Evolutionary conservation across 2,113 vertebrate genomes (phyloP).

Genomic region (Pholis gunnellus): DNA sequence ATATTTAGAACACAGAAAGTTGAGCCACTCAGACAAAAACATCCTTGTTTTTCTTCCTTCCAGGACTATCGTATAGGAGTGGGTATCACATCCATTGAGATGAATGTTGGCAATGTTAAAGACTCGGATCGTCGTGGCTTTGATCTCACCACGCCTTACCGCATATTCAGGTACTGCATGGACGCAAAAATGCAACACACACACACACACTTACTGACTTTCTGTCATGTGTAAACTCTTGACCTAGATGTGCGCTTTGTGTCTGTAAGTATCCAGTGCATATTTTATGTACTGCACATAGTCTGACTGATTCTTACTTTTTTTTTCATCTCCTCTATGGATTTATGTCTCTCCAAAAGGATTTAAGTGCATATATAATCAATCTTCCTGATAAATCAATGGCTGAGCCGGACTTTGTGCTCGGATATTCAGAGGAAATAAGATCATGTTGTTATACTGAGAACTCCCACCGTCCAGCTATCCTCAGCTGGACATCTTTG

Average conservation of each 20-base stretch:
- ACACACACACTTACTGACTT: neutral
- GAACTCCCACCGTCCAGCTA: constrained; percentile 38
- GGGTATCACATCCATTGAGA: constrained; percentile 94
- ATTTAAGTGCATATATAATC: neutral
- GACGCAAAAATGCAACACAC: neutral
- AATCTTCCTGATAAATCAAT: neutral
- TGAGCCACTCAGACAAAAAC: neutral
- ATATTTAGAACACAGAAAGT: neutral
- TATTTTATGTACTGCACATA: neutral
- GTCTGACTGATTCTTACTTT: neutral
- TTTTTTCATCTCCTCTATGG: neutral
- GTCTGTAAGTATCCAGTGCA: neutral
- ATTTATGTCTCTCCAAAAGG: neutral
- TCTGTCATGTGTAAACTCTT: neutral
- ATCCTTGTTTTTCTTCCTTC: neutral
- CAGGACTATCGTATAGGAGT: constrained; percentile 91
- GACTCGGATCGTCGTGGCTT: constrained; percentile 89
- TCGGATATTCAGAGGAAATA: constrained; percentile 27
- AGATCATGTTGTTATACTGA: constrained; percentile 44
- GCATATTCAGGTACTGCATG: constrained; percentile 89
- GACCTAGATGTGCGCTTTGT: neutral
- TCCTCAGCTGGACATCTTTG: constrained; percentile 52
- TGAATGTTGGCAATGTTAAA: constrained; percentile 95
- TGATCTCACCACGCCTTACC: constrained; percentile 95
- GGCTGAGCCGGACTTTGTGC: constrained; percentile 14